Conservation (phyloP, 2,888 invertebrate species). For the Hipparchia semele region DNA sequence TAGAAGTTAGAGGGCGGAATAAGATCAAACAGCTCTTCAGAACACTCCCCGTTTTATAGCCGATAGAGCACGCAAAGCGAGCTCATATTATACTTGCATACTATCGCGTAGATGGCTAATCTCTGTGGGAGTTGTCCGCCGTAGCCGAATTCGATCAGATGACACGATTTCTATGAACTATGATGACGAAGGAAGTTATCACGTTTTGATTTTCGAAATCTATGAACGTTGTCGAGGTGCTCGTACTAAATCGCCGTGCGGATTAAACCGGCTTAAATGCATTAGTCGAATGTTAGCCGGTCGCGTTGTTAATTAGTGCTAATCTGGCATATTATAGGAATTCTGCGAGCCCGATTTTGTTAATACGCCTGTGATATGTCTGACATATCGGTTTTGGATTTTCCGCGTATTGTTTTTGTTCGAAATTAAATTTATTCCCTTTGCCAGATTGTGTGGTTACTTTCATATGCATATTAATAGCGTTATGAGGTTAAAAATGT, state of each 20-base stretch:
- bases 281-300: slow-evolving; percentile 22
- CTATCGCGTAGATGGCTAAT: too few species aligned
- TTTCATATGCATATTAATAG: background rate
- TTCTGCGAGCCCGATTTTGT: background rate
- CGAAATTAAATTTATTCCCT: background rate
- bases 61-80: too few species aligned
- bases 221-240: background rate
- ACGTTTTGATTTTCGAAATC: background rate
- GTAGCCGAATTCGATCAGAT: too few species aligned
- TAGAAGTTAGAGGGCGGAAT: too few species aligned
- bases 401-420: background rate
- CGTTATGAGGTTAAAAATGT: background rate
- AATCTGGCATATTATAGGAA: slow-evolving; percentile 24
- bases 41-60: too few species aligned
- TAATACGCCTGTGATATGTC: slow-evolving; percentile 10
- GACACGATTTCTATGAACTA: too few species aligned
- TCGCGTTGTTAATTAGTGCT: slow-evolving; percentile 29
- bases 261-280: slow-evolving; percentile 20
- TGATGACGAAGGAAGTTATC: background rate
- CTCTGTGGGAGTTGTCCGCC: too few species aligned
- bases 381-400: slow-evolving; percentile 9
- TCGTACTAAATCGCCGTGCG: background rate
- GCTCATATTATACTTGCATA: too few species aligned
- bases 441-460: background rate
- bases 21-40: too few species aligned